These are phyloP conservation scores for Karalla daura DNA, from an alignment of 2,797 vertebrate genomes.

Conservation along the genomic window DNA sequence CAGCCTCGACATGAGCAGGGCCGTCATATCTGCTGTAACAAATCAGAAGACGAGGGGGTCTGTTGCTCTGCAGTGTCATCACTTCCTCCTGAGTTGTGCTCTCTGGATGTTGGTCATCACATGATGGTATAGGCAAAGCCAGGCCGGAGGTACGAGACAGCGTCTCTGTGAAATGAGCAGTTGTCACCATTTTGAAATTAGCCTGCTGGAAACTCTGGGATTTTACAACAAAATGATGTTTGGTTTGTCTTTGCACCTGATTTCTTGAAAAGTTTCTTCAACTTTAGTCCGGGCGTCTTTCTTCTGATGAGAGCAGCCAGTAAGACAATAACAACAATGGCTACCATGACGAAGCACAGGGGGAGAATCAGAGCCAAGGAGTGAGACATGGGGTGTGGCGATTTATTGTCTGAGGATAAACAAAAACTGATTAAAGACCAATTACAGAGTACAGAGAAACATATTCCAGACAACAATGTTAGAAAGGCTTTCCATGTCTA, in stretches of 20 bases:
- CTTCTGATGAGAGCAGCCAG: constrained; percentile 56
- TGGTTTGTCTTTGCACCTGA: constrained; percentile 58
- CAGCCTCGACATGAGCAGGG: constrained; percentile 76
- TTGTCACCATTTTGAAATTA: background rate
- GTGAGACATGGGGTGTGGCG: background rate
- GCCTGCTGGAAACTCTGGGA: background rate
- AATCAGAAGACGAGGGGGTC: constrained; percentile 82
- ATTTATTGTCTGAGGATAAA: constrained; percentile 36
- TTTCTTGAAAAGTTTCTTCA: constrained; percentile 31
- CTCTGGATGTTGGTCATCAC: constrained; percentile 52
- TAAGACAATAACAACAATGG: constrained; percentile 31
- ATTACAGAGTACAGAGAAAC: too few relatives aligned
- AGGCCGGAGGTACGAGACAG: background rate
- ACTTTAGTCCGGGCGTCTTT: constrained; percentile 32
- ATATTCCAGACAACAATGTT: background rate
- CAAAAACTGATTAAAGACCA: too few relatives aligned
- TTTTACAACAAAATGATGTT: background rate
- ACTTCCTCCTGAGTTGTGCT: constrained; percentile 48
- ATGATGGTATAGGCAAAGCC: background rate
- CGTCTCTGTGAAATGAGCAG: background rate
- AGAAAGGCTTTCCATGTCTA: background rate
- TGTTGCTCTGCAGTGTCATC: constrained; percentile 30
- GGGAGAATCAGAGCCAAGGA: constrained; percentile 64
- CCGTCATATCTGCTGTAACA: constrained; percentile 83
- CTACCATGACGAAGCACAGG: constrained; percentile 46